These are phyloP conservation scores for Megaceryle alcyon DNA, from an alignment of 2,797 vertebrate species.

Conservation along the genomic window DNA sequence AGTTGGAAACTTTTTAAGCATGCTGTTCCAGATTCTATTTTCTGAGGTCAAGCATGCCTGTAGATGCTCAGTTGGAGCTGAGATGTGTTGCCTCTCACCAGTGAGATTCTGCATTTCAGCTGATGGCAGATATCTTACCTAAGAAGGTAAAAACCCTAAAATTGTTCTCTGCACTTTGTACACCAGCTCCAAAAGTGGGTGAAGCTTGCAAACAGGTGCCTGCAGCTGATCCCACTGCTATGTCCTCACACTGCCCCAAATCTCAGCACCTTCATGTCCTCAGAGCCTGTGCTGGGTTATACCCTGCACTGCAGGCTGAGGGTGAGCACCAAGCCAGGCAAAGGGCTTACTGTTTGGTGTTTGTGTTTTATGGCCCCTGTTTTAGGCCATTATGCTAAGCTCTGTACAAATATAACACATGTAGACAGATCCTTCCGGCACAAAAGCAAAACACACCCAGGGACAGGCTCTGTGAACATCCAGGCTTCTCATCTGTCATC, in stretches of 20 bases:
- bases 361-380: neutral
- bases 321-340: rapidly evolving
- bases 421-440: neutral
- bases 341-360: neutral
- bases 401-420: neutral
- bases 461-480: neutral
- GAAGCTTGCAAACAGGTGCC: neutral
- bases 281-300: rapidly evolving
- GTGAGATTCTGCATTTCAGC: neutral
- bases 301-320: neutral
- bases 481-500: rapidly evolving
- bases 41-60: neutral
- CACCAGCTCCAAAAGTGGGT: neutral
- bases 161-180: neutral
- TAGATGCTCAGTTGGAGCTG: neutral
- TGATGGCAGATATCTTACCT: neutral
- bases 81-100: neutral
- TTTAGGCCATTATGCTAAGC: neutral
- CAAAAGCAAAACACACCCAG: neutral
- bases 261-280: neutral
- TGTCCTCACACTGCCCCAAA: neutral
- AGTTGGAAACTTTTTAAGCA: neutral
- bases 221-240: neutral
- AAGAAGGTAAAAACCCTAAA: neutral
- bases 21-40: neutral